Base-by-base conservation (phyloP, 2,113 vertebrate genomes). In the Xenopus tropicalis region DNA sequence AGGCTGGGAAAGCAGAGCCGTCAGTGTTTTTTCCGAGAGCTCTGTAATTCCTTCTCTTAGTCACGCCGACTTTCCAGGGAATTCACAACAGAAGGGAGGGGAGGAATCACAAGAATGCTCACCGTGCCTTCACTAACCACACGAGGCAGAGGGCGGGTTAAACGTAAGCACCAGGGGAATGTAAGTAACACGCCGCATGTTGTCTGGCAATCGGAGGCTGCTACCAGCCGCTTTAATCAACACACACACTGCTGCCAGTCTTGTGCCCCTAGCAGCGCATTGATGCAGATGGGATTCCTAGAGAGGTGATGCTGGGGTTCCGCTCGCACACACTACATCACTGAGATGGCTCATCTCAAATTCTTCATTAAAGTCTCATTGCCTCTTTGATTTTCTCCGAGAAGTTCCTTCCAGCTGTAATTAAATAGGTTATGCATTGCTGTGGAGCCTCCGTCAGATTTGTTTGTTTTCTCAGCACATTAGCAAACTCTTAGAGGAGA, bases 11-110 rank as follows among this genome's bases (percentile, higher is more conserved):
- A 37, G 29, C 29, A 37, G 2, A 37, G 29, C 5, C 29, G 29
- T 3, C 3, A 29, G 25, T 29, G 25, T 3, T 29, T 29, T 3
- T 29, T 29, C 3, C 14, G 43, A 66, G 24, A 48, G 23, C 57
- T 25, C 56, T 62, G 43, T 67, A 42, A 21, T 61, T 66, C 54
- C n/a, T 29, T 52, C 20, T 13, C 51, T 72, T 68, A 74, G 57
- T 74, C 72, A 74, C 13, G 25, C 57, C 20, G 43, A 46, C 66
- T 74, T 74, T 74, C 72, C 65, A 74, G 56, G 72, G 65, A 74
- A 61, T 61, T 74, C 57, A 59, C 65, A 74, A 66, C 37, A 23
- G 3, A 46, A 6, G 21, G 62, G 21, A 24, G 71, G 48, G 56
- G 56, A 56, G 59, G 56, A 52, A 48, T 58, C 11, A 4, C 13